Conservation (phyloP, 2,113 vertebrate genomes). For the Promerops cafer region DNA sequence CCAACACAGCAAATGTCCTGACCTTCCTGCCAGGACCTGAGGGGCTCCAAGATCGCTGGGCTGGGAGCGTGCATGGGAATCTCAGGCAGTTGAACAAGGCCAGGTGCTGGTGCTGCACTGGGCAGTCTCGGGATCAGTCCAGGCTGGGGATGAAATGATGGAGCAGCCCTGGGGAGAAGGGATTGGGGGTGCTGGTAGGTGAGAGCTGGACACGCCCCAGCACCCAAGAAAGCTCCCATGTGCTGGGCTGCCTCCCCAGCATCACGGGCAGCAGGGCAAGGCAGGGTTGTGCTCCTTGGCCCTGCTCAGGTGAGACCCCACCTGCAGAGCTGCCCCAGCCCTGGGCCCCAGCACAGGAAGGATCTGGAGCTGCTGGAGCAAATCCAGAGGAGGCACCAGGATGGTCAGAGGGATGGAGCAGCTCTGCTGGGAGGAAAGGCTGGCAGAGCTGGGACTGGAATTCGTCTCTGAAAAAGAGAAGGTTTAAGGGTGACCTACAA, state of each 20-base stretch:
- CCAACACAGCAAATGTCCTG: fast-evolving
- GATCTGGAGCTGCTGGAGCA: neutral
- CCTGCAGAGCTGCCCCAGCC: neutral
- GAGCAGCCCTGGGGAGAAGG: neutral
- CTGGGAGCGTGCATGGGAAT: fast-evolving
- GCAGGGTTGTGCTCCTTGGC: neutral
- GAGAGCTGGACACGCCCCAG: neutral
- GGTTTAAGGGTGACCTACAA: neutral
- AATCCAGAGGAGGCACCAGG: neutral
- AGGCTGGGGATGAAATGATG: neutral
- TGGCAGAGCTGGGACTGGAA: neutral
- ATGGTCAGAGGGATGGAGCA: neutral
- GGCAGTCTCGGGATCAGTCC: fast-evolving
- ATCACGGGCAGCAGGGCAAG: neutral
- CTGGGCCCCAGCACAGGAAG: neutral
- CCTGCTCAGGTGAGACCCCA: neutral
- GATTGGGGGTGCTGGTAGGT: neutral
- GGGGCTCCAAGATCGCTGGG: fast-evolving
- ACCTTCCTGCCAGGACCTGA: neutral
- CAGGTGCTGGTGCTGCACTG: neutral
- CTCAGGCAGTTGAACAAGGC: too few species aligned
- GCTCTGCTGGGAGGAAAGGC: neutral
- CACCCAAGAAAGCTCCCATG: neutral
- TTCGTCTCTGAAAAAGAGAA: neutral
- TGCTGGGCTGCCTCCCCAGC: neutral